Conservation (phyloP, 2,888 invertebrate species). For the Nomada ferruginata region DNA sequence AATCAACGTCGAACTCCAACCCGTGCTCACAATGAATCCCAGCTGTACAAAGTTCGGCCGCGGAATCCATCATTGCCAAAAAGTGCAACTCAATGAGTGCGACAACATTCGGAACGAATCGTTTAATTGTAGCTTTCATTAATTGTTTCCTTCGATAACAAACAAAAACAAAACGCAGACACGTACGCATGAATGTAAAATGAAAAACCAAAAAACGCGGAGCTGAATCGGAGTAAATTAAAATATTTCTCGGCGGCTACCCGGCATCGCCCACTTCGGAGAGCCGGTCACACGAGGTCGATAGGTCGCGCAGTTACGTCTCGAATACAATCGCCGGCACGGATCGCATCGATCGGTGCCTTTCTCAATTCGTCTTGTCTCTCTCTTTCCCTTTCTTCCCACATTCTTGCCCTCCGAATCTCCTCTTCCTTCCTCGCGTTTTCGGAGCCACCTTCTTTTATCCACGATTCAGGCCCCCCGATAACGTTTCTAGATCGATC, state of each 20-base stretch:
- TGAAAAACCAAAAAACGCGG: too few relatives aligned
- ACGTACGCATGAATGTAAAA: too few relatives aligned
- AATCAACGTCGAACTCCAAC: not conserved
- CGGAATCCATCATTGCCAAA: too few relatives aligned
- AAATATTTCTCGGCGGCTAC: too few relatives aligned
- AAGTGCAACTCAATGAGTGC: too few relatives aligned
- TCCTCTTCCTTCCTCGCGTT: not conserved
- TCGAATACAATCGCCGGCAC: conserved; percentile 63
- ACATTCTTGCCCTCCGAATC: not conserved
- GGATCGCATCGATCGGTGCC: conserved; percentile 66
- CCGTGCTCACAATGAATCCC: too few relatives aligned
- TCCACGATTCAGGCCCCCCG: not conserved
- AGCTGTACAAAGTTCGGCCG: too few relatives aligned
- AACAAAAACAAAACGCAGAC: too few relatives aligned
- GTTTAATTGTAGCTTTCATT: not conserved
- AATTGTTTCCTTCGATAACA: not conserved
- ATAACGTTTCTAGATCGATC: conserved; percentile 62
- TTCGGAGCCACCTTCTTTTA: conserved; percentile 13
- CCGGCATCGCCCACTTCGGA: conserved; percentile 32
- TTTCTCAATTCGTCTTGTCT: conserved; percentile 4
- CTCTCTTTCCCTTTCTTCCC: not conserved
- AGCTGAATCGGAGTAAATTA: too few relatives aligned
- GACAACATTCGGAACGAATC: not conserved
- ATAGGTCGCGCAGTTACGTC: conserved; percentile 65
- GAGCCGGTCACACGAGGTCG: conserved; percentile 61